These are phyloP conservation scores for Aproaerema taeniolella DNA, from an alignment of 2,888 invertebrate genomes.

Conservation along the genomic window DNA sequence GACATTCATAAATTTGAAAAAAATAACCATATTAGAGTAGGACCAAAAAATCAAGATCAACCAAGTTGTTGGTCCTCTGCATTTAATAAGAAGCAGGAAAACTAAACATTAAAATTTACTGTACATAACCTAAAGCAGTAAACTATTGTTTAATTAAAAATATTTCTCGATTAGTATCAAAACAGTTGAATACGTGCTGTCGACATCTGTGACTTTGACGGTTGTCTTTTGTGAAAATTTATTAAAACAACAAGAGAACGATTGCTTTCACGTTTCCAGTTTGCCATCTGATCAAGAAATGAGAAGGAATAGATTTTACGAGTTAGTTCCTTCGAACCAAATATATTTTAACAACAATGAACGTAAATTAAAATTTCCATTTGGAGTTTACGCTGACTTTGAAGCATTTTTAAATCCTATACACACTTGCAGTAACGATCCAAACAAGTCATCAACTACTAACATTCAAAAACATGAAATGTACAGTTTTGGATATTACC, in stretches of 20 bases:
- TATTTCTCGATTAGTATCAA: constrained; percentile 22
- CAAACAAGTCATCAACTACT: constrained; percentile 20
- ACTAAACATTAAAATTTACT: background rate
- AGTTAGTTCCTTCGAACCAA: no score
- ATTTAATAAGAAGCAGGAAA: background rate
- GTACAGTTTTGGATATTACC: constrained; percentile 30
- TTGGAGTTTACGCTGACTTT: constrained; percentile 1
- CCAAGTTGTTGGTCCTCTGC: background rate
- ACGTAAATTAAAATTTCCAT: constrained; percentile 19
- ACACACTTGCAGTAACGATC: constrained; percentile 20
- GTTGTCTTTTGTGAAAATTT: constrained; percentile 10
- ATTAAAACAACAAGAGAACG: constrained; percentile 15
- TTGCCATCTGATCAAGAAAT: no score
- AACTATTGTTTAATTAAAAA: constrained; percentile 28
- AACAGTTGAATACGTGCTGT: constrained; percentile 16
- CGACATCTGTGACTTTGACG: constrained; percentile 20
- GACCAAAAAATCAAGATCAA: background rate
- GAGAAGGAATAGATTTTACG: no score
- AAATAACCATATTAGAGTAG: background rate
- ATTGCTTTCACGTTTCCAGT: constrained; percentile 20
- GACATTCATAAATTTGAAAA: background rate
- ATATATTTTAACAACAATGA: constrained; percentile 20
- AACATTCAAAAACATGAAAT: constrained; percentile 25
- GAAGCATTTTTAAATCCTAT: constrained; percentile 18
- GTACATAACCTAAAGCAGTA: background rate